Conservation (phyloP, 2,113 vertebrate genomes). For the Electrona antarctica region DNA sequence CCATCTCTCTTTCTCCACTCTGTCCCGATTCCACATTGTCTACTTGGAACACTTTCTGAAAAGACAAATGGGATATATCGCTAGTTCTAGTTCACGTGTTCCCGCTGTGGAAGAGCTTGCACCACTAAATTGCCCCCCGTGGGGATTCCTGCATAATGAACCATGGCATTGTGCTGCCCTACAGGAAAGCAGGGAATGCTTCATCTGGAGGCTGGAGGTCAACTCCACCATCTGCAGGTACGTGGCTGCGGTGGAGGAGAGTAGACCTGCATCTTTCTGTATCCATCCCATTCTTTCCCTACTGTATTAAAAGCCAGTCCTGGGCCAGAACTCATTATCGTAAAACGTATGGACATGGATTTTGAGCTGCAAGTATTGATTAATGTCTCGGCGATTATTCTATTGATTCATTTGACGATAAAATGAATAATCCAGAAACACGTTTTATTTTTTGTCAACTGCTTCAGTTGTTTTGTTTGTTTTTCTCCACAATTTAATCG, state of each 20-base stretch:
- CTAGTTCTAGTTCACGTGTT: conserved; percentile 39
- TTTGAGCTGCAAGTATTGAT: no score
- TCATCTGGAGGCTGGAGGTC: conserved; percentile 89
- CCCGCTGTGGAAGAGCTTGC: conserved; percentile 38
- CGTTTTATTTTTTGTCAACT: no score
- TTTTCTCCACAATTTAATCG: no score
- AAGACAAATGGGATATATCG: not conserved
- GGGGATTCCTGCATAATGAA: conserved; percentile 53
- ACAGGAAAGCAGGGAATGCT: conserved; percentile 89
- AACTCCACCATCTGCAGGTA: conserved; percentile 94
- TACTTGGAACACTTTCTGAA: conserved; percentile 22
- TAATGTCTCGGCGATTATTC: no score
- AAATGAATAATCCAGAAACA: no score
- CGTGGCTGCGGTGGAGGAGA: conserved; percentile 31
- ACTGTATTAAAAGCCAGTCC: not conserved
- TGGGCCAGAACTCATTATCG: no score
- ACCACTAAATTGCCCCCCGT: conserved; percentile 48
- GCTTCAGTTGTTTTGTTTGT: no score
- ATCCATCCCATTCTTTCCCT: conserved; percentile 10
- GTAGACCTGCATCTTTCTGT: conserved; percentile 14
- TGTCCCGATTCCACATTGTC: conserved; percentile 33
- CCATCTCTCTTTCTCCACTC: not conserved
- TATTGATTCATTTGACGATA: no score
- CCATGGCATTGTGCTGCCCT: conserved; percentile 60
- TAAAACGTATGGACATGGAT: no score